Base-by-base conservation (phyloP, 2,797 vertebrate genomes). In the Pseudochirops corinnae region DNA sequence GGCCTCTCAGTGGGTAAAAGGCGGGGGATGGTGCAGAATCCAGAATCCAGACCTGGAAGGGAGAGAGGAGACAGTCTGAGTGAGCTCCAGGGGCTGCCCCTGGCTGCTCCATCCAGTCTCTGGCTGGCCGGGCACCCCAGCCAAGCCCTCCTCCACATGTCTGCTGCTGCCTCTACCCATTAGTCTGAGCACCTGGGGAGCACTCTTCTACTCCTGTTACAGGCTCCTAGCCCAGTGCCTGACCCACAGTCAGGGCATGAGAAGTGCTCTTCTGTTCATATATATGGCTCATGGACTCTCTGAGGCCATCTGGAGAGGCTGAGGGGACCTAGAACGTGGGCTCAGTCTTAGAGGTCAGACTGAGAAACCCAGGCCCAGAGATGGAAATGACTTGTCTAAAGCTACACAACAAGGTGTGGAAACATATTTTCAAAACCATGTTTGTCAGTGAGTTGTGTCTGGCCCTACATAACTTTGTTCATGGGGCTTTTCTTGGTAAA, bases 21-120 rank as follows among this genome's bases (percentile, higher is more conserved):
- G 1, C 99, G 99, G 58, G 99, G 99, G 96, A 99, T 99, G 56
- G 99, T 99, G 97, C 99, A 99, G 93, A 99, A 99, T 13, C 99
- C 99, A 0, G 99, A 99, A 96, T 99, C 99, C 52, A 99, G 97
- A 91, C 99, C 99, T 99, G 97, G 11, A 26, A 98, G 52, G 93
- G 96, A 94, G 97, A 96, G 0, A 62, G 57, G 94, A 29, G 55
- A 21, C 2, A 0, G 52, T 56, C 50, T 95, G 39, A 46, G 90
- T 67, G 55, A 92, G 93, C 46, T 18, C 90, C 62, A 26, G 39
- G 26, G 55, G 67, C 56, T 74, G 39, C 14, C 7, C 53, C 90
- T 33, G 14, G 6, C 21, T 12, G 46, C 21, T 50, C 82, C 9
- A 11, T 6, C 53, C 90, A 55, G 12, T 11, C 18, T 39, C 67